Base-by-base conservation (phyloP, 2,888 invertebrate genomes). In the Blera fallax region DNA sequence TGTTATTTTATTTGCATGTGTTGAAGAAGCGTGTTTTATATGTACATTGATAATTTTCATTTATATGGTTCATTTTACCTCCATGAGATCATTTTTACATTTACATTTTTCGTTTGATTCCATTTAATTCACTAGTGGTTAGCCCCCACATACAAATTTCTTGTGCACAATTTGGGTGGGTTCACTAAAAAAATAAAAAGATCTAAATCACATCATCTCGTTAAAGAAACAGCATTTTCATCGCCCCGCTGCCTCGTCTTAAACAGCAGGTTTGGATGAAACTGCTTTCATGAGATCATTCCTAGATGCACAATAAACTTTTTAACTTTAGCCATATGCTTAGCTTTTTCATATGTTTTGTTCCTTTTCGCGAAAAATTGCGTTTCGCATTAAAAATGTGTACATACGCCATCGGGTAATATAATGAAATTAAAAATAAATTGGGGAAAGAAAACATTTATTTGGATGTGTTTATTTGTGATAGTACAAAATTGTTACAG, bases 81-180 rank as follows among this genome's bases (percentile, higher is more conserved):
- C 58, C 16, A 81, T 85, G 85, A 85, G 85, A 67, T 85, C 85
- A 85, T 81, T 81, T 67, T 85, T 77, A 77, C 81, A 85, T 81
- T 80, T 77, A 84, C 80, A 64, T 60, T 77, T 81, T 85, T 74
- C 32, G 48, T 69, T 70, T 50, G 48, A 58, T 67, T 84, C 54
- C 43, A 79, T 67, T 73, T 14, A 58, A 56, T 69, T 74, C 27
- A 67, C 52, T 72, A 27, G 45, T 72, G 48, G 21, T 37, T 58
- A 64, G 76, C 81, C 85, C 85, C 76, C 81, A 72, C 81, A 80
- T 40, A 72, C 37, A 48, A 67, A 58, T 73, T 74, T 73, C 60
- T 77, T 58, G 52, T 60, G 64, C 60, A 81, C 58, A 77, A 72
- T 77, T 80, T 54, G 80, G 85, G 76, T 81, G 72, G 81, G 77